phyloP scores from a whole-genome alignment of 2,797 vertebrate species.

The Ispidina picta region DNA sequence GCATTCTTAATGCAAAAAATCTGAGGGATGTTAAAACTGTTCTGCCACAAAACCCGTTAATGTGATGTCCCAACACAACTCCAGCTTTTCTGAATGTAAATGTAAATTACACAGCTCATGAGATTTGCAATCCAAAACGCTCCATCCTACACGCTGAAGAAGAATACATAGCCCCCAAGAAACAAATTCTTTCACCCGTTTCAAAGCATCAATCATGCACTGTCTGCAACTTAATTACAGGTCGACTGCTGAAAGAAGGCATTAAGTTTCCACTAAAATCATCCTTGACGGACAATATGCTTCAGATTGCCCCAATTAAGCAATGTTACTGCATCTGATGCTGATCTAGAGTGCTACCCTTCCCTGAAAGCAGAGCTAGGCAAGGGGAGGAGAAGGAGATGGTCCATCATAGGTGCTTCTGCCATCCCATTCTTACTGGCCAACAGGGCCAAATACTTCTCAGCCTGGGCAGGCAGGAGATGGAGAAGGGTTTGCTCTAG shows the following conservation, averaged over 20 bases:
- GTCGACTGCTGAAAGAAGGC: slow-evolving; percentile 22
- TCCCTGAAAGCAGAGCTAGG: neutral
- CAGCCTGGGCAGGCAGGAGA: neutral
- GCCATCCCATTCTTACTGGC: neutral
- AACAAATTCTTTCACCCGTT: slow-evolving; percentile 44
- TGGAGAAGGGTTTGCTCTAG: neutral
- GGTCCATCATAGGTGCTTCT: neutral
- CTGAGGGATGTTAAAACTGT: neutral
- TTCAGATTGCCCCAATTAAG: slow-evolving; percentile 13
- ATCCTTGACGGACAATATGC: neutral
- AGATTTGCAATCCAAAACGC: slow-evolving; percentile 43
- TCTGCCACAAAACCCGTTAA: neutral
- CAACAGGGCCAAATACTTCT: neutral
- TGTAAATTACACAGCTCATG: neutral
- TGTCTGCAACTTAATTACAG: slow-evolving; percentile 46
- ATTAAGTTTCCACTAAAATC: slow-evolving; percentile 13
- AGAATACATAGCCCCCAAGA: slow-evolving; percentile 47
- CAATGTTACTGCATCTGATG: neutral
- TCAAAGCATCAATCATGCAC: neutral
- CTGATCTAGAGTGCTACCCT: neutral
- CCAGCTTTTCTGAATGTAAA: neutral
- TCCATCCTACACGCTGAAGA: neutral
- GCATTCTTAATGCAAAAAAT: neutral
- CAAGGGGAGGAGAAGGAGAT: neutral
- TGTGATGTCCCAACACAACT: neutral